Percentiles rank a stretch among this genome's conserved stretches.
phyloP scores from a whole-genome alignment of 1,140 invertebrate species.

The Ganaspis sp. region DNA sequence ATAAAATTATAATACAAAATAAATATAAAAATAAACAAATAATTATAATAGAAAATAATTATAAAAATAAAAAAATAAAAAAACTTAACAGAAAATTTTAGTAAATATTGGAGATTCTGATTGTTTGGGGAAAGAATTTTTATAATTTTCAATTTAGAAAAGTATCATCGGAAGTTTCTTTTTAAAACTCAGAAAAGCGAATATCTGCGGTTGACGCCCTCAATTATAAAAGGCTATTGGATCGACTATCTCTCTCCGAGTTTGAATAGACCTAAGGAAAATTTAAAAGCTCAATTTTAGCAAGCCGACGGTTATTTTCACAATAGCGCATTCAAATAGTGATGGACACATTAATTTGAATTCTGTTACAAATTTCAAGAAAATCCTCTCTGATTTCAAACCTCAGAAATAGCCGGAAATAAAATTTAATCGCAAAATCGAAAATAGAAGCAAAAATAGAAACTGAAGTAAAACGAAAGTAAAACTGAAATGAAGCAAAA shows the following conservation, averaged over 20 bases:
- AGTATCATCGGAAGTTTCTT: neutral
- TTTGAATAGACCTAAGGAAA: conserved; percentile 10
- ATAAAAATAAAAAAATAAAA: no score
- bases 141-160: neutral
- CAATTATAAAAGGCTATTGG: conserved; percentile 15
- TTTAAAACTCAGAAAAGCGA: neutral
- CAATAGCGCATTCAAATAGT: conserved; percentile 12
- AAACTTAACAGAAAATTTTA: no score
- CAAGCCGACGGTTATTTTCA: neutral
- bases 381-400: neutral
- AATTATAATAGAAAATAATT: no score
- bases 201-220: conserved; percentile 9
- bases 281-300: neutral
- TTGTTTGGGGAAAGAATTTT: no score
- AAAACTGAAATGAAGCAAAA: no score
- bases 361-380: neutral
- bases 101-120: no score
- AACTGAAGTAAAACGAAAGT: no score
- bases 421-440: no score
- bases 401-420: no score
- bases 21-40: no score
- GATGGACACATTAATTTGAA: conserved; percentile 11
- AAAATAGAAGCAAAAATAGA: no score
- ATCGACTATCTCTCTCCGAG: neutral
- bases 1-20: no score